A percentile compares a stretch with the other conserved stretches of the same genome.
These are phyloP conservation scores for Cinclus mexicanus DNA, from an alignment of 2,113 vertebrate species.

Conservation along the genomic window DNA sequence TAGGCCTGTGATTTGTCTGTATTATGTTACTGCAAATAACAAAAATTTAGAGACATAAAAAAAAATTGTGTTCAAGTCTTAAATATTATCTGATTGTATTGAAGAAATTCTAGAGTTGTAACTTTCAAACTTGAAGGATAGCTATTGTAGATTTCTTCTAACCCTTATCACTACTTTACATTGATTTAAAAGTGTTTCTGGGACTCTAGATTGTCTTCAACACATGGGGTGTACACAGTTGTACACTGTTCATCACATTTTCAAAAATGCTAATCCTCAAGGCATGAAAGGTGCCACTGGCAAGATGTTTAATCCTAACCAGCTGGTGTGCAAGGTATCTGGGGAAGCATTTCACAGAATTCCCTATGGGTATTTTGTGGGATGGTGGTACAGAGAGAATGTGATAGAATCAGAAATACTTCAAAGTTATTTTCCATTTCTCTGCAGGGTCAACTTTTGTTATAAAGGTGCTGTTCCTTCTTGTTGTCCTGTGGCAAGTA, in stretches of 20 bases:
- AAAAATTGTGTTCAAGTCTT: not conserved
- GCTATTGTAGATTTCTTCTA: not conserved
- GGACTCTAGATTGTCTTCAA: not conserved
- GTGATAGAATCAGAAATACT: not conserved
- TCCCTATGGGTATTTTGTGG: not conserved
- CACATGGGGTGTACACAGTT: not conserved
- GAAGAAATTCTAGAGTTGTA: not conserved
- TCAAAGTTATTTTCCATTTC: slow-evolving; percentile 7
- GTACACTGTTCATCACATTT: not conserved
- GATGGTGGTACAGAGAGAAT: not conserved
- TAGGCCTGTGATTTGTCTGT: not conserved
- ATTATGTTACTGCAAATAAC: not conserved
- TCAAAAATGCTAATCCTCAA: slow-evolving; percentile 19
- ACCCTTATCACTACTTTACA: not conserved
- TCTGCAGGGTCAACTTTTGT: not conserved
- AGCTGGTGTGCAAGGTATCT: slow-evolving; percentile 34
- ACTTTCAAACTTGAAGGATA: not conserved
- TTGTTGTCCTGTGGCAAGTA: not conserved
- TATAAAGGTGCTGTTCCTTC: not conserved
- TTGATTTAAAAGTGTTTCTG: not conserved
- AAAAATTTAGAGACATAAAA: not conserved
- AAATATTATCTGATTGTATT: not conserved
- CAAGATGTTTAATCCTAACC: slow-evolving; percentile 35
- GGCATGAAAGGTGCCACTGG: not conserved
- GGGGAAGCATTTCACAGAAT: slow-evolving; percentile 46